Evolutionary conservation across 2,888 invertebrate genomes (phyloP), one percentile per base, ranked within the genome.

Genomic region (Lasioglossum calceatum): DNA sequence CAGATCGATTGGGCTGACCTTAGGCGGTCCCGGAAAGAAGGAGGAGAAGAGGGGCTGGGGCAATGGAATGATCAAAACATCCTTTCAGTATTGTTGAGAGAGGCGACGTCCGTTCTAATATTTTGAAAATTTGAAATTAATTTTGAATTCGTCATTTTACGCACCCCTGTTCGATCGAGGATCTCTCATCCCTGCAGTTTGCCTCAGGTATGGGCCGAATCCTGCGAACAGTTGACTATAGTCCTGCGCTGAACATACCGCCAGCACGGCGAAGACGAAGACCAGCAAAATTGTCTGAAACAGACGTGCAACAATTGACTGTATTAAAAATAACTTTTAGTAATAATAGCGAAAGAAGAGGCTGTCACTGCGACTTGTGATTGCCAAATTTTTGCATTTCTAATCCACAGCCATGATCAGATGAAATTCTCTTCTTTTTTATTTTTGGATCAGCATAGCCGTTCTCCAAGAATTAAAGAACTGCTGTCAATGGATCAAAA

Each of bases 151-250:
- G 23, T 54, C n/a, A 4, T 61, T 32, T 16, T 54, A 64, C 90
- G 93, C 82, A 95, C 95, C 95, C 81, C 93, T 94, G 87, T 95
- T 95, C 44, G 95, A 94, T 90, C 95, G 91, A n/a, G 95, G 92
- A 89, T 95, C 94, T 83, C 94, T 92, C 90, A 93, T 92, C 61
- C 92, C 90, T 27, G 92, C 84, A 54, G 87, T 81, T 79, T 91
- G 93, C 58, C 91, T 92, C 27, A 93, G 82, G 87, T 94, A 94
- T 2, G 94, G 93, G 42, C 93, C 94, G 80, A 95, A 95, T 85
- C 95, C 94, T 44, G 95, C 91, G 86, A 94, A 93, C 27, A 95
- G 89, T 80, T 94, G 94, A 79, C 92, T 93, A 84, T 95, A 95
- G 84, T 93, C 92, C 88, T 95, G 95, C 12, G 93, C 94, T n/a